Evolutionary conservation across 2,888 invertebrate species (phyloP), one percentile per base, ranked within the genome.

Genomic region (Drosophila meridionalis): DNA sequence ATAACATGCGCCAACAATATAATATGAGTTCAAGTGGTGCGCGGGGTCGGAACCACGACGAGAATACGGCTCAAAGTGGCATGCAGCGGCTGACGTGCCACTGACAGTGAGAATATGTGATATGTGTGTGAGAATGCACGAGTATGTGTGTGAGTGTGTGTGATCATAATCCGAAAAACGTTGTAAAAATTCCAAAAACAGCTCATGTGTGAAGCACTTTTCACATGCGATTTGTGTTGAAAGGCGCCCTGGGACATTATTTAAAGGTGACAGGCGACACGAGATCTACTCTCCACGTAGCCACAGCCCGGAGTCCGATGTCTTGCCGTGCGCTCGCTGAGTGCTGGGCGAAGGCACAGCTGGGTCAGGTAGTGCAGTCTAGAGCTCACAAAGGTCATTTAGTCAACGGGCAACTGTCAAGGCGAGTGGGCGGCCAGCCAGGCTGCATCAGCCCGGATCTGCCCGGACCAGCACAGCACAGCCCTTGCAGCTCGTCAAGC

Each of bases 191-290:
- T 74, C 67, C 43, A 63, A 76, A 80, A 80, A 76, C 87, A 86
- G 82, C 87, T 87, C 84, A 83, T 83, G 86, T 91, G 90, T 83
- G 86, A 87, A 90, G 79, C 81, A 87, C 91, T 90, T 90, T 90
- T 91, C 91, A 90, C 89, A 89, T 90, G 78, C 89, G 90, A 91
- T 91, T 91, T 91, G 90, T 90, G 90, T 81, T 91, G 90, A 91
- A 91, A 91, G 87, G 89, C 86, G 85, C 83, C 89, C 83, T 86
- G 89, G 82, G 90, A 89, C 89, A 91, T 90, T 91, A 91, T 90
- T 90, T 91, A 87, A 83, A 91, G 89, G 90, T 90, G 90, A 86
- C 91, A 85, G 77, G 78, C 79, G 69, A 83, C 84, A 89, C 81
- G 82, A 85, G 87, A 87, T 87, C 85, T 82, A 67, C 73, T 59